A percentile compares a stretch with the other conserved stretches of the same genome.
Evolutionary conservation across 2,113 vertebrate genomes (phyloP).

Genomic region (Chiloscyllium plagiosum): DNA sequence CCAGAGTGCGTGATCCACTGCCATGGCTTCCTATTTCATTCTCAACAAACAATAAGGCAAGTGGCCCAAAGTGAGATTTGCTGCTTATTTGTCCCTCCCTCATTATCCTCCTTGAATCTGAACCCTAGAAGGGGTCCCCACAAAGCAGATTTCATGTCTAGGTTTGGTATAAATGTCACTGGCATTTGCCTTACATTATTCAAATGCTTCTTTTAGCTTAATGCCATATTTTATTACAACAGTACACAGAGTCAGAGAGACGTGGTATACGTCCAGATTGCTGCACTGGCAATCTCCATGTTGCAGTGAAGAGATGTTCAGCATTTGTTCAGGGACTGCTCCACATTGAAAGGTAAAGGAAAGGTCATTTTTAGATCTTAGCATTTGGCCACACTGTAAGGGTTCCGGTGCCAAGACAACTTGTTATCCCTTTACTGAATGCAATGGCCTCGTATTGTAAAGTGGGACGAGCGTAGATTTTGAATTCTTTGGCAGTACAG

Average conservation of each 20-base stretch:
- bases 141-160: not conserved
- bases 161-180: not conserved
- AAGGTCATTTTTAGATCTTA: not conserved
- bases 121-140: not conserved
- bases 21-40: not conserved
- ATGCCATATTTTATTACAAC: too few relatives aligned
- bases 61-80: not conserved
- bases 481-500: too few relatives aligned
- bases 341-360: not conserved
- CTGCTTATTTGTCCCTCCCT: not conserved
- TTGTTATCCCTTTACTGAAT: not conserved
- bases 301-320: not conserved
- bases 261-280: not conserved
- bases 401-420: not conserved
- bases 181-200: too few relatives aligned
- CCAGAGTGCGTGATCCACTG: not conserved
- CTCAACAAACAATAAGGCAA: not conserved
- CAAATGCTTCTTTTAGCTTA: too few relatives aligned
- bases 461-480: too few relatives aligned
- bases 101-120: not conserved
- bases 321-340: not conserved
- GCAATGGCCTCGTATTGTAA: too few relatives aligned
- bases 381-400: not conserved
- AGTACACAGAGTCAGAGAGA: not conserved
- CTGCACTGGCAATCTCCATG: not conserved